Evolutionary conservation across 2,797 vertebrate species (phyloP).

Genomic region (Distichodus sexfasciatus): DNA sequence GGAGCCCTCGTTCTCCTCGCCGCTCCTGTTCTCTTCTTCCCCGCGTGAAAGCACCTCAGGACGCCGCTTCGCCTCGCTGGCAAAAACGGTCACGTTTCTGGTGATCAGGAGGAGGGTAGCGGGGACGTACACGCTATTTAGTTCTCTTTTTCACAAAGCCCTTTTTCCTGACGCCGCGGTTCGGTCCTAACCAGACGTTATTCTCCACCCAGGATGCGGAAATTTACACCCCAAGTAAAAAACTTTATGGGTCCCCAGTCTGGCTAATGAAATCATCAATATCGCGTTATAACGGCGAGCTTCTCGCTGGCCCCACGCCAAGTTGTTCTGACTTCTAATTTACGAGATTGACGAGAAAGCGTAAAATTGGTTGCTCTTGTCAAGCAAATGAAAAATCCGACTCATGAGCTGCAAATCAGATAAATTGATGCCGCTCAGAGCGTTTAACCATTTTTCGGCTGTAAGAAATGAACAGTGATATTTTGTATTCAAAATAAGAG

Average conservation of each 20-base stretch:
- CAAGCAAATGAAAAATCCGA: too few relatives aligned
- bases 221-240: not conserved
- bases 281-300: not conserved
- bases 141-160: slow-evolving; percentile 34
- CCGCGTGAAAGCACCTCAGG: slow-evolving; percentile 17
- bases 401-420: too few relatives aligned
- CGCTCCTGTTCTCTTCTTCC: slow-evolving; percentile 21
- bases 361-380: too few relatives aligned
- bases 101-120: slow-evolving; percentile 26
- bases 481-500: too few relatives aligned
- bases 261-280: slow-evolving; percentile 2
- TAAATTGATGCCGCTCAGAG: too few relatives aligned
- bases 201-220: not conserved
- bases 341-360: too few relatives aligned
- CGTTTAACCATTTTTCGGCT: too few relatives aligned
- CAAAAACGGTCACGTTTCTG: slow-evolving; percentile 23
- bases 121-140: slow-evolving; percentile 36
- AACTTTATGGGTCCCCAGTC: not conserved
- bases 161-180: slow-evolving; percentile 18
- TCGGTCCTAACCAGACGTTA: slow-evolving; percentile 16
- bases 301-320: too few relatives aligned
- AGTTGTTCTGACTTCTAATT: not conserved
- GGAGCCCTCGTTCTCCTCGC: slow-evolving; percentile 17
- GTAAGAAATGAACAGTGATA: too few relatives aligned
- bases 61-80: not conserved